Evolutionary conservation across 2,113 vertebrate species (phyloP), one percentile per base, ranked within the genome.

Genomic region (Rhea americana): DNA sequence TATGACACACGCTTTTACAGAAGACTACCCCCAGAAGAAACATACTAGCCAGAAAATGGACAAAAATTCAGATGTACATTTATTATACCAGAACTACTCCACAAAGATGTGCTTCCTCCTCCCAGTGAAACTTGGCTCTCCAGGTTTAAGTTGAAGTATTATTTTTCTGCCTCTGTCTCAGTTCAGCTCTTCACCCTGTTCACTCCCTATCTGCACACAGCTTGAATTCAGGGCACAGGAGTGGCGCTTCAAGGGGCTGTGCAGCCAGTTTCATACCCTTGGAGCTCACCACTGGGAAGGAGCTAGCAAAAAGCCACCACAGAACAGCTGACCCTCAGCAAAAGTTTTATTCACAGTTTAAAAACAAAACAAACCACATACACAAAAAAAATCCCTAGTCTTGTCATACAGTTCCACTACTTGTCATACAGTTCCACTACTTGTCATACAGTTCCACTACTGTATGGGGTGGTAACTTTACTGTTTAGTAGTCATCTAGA

Each of bases 1-100:
- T 28, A 30, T 4, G 32, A 9, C 0, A 13, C 2, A 0, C 26
- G 25, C 59, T 20, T 30, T 4, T 16, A 4, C 13, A 21, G 7
- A n/a, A 6, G 10, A 17, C 30, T 45, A 25, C 25, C 37, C 81
- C 37, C 30, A 67, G n/a, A 84, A 91, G 20, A 51, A 61, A 18
- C 1, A 21, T 1, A 32, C 4, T 18, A 47, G 8, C 45, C 56
- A 4, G 35, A 70, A 79, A 45, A 80, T 0, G 3, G 24, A n/a
- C 20, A 30, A 24, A 21, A 66, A 58, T 67, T 67, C 25, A 68
- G n/a, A 58, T 6, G 12, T 18, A 13, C 14, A n/a, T 1, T 47
- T 47, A 1, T 7, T 10, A 11, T 6, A 45, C 17, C 37, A 48
- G 7, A 37, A 50, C 22, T 63, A 3, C 62, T 35, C 30, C 45